Percentiles rank a stretch among this genome's conserved stretches.
phyloP scores from a whole-genome alignment of 2,113 vertebrate genomes.

The Rhea americana region DNA sequence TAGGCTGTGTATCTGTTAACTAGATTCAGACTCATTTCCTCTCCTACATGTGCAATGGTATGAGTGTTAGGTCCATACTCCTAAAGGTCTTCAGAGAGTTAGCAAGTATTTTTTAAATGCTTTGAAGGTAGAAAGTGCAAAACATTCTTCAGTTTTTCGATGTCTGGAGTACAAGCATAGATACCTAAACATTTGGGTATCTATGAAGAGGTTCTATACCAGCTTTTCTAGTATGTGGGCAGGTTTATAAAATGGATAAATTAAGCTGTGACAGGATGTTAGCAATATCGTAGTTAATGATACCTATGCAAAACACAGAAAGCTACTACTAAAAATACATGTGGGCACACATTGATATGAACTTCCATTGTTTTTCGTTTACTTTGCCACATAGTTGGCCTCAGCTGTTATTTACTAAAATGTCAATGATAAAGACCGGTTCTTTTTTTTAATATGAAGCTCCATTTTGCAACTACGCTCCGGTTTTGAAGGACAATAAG shows the following conservation, averaged over 20 bases:
- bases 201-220: neutral
- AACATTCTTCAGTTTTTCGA: neutral
- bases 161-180: neutral
- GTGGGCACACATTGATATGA: accelerated
- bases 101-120: neutral
- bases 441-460: neutral
- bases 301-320: neutral
- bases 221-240: neutral
- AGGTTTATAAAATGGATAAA: neutral
- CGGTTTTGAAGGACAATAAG: neutral
- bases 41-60: accelerated
- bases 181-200: neutral
- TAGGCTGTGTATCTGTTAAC: neutral
- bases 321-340: neutral
- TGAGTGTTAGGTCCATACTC: neutral
- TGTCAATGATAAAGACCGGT: accelerated
- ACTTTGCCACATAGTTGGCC: neutral
- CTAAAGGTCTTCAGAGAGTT: neutral
- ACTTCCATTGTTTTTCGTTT: neutral
- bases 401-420: neutral
- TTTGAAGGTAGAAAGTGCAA: neutral
- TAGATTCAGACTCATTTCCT: neutral
- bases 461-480: neutral
- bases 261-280: neutral
- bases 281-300: neutral